Evolutionary conservation across 2,113 vertebrate species (phyloP), one percentile per base, ranked within the genome.

Genomic region (Puntigrus tetrazona): DNA sequence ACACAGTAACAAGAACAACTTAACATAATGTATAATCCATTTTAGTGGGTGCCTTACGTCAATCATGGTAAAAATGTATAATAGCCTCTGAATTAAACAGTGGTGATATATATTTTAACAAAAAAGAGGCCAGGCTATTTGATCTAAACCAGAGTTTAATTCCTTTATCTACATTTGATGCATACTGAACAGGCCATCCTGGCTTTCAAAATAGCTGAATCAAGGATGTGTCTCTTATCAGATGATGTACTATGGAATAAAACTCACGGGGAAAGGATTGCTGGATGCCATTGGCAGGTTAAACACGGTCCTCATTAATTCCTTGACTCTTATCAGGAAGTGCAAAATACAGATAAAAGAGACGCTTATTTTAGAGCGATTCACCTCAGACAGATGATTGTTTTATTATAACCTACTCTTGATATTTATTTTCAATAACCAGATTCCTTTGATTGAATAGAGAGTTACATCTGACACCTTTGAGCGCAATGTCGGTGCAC

Each of bases 291-390:
- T 78, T 78, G 75, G 47, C 8, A 77, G 75, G 31, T 45, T 73
- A 73, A 73, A 73, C 69, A 73, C 69, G 7, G 38, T 43, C 38
- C 38, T 73, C 69, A 45, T 73, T 73, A 73, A 27, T 43, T 73
- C 69, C 45, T 38, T 14, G 52, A 14, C 7, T 57, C 52, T 78
- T 57, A 57, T 59, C 47, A 25, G 47, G 29, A 76, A 59, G 31
- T 8, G 34, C 11, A 22, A 57, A 59, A 36, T 38, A 72, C 69
- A 72, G 69, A 72, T 72, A 41, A 72, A 43, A 72, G 11, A 25
- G 20, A 3, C 4, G 2, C 36, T 9, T 16, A 78, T 25, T 38
- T 77, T n/a, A 36, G 14, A 38, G 10, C 3, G 50, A 57, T 78
- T 59, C 50, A 25, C 52, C 75, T 38, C 11, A 25, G 20, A 38